phyloP scores from a whole-genome alignment of 2,113 vertebrate species.

The Cyanoliseus patagonus region DNA sequence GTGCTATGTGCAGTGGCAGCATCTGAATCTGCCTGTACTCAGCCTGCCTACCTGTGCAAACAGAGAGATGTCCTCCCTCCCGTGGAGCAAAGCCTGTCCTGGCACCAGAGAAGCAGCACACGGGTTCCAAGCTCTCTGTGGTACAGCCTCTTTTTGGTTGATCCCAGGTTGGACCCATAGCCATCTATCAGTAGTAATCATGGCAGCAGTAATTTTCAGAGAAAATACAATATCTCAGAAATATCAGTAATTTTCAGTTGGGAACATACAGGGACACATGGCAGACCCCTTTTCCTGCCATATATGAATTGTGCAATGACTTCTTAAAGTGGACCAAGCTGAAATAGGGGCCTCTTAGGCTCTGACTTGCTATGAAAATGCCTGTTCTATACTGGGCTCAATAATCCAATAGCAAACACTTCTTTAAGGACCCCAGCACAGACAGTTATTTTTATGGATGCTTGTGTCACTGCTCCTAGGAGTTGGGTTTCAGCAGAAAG shows the following conservation, averaged over 20 bases:
- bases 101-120: background rate
- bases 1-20: background rate
- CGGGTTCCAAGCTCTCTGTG: background rate
- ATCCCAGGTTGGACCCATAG: background rate
- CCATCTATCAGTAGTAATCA: background rate
- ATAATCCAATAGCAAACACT: background rate
- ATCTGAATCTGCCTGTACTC: background rate
- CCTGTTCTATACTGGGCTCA: background rate
- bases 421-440: constrained; percentile 28
- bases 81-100: background rate
- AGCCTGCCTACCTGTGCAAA: background rate
- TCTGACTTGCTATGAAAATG: constrained; percentile 3
- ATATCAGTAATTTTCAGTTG: background rate
- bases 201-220: background rate
- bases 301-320: background rate
- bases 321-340: background rate
- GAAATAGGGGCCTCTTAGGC: background rate
- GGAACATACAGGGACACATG: background rate
- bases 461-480: constrained; percentile 48
- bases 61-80: background rate
- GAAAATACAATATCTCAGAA: background rate
- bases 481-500: constrained; percentile 68
- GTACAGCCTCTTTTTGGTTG: background rate
- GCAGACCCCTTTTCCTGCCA: background rate
- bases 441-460: constrained; percentile 70